Base-by-base conservation (phyloP, 2,113 vertebrate genomes). In the Tapirus terrestris region DNA sequence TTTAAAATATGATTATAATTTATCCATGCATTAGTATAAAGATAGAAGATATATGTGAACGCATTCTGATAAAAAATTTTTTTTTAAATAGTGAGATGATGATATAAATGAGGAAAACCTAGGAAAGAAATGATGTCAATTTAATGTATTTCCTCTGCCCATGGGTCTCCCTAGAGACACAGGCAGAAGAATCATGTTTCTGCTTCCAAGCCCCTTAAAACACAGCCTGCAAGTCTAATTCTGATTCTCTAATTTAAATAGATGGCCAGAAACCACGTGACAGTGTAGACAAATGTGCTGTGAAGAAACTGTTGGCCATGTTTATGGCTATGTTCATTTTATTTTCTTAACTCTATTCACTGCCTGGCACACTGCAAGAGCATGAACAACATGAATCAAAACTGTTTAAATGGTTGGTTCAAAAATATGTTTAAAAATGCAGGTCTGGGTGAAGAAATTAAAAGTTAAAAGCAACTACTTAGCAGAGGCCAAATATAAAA, bases 1-100 rank as follows among this genome's bases (percentile, higher is more conserved):
- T 91, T 85, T 67, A 68, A 95, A 90, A 94, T 51, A 80, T 33
- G 27, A 81, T 27, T 82, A 43, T 56, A 93, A 89, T 48, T 82
- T 94, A 96, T 58, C 31, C 31, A 83, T 9, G 10, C 6, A 81
- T 33, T 25, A 80, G 14, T 76, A 45, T 61, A 90, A 79, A 95
- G 20, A 86, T 7, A 76, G 56, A 75, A 89, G 8, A 72, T 85
- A 97, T 25, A 51, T 2, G 11, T 85, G 43, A 95, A 93, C 61
- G 6, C 17, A 97, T 86, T 88, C 25, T 67, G 21, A 96, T 60
- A 7, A 94, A 67, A 58, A 39, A 51, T 5, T 4, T 17, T 80
- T 85, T 72, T 75, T 75, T 65, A 20, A 91, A 65, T 31, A 60
- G 4, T 85, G 18, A 93, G 14, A 76, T 73, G 58, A 51, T 91